Percentiles rank a stretch among this genome's conserved stretches.
phyloP scores from a whole-genome alignment of 2,888 invertebrate genomes.

The Orthosia gothica region DNA sequence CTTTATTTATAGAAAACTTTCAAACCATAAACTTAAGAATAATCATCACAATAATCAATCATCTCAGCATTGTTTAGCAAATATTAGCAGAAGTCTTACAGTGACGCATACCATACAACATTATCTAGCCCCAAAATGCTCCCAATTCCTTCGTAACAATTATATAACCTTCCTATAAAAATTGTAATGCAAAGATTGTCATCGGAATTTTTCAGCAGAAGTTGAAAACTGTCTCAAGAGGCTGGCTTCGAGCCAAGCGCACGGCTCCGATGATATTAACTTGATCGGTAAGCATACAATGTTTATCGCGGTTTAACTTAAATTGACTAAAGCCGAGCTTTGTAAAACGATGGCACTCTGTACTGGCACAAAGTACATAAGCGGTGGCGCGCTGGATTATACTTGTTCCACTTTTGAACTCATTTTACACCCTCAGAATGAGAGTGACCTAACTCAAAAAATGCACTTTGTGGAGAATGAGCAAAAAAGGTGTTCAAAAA shows the following conservation, averaged over 20 bases:
- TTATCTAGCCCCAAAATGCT: no score
- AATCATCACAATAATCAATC: no score
- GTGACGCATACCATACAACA: not conserved
- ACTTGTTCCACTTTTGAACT: not conserved
- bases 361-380: no score
- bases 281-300: slow-evolving; percentile 19
- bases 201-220: slow-evolving; percentile 29
- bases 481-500: no score
- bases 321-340: not conserved
- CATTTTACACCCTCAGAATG: not conserved
- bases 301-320: slow-evolving; percentile 7
- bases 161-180: slow-evolving; percentile 10
- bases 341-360: not conserved
- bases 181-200: slow-evolving; percentile 27
- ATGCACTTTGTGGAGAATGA: no score
- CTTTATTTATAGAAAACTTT: no score
- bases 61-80: not conserved
- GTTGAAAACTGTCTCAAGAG: slow-evolving; percentile 37
- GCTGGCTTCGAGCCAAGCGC: slow-evolving; percentile 43
- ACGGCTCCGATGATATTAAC: slow-evolving; percentile 16
- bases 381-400: not conserved
- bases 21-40: no score
- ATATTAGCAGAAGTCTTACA: no score
- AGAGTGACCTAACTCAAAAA: no score
- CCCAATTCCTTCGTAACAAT: no score